Evolutionary conservation across 2,113 vertebrate genomes (phyloP), one percentile per base, ranked within the genome.

Genomic region (Oplegnathus fasciatus): DNA sequence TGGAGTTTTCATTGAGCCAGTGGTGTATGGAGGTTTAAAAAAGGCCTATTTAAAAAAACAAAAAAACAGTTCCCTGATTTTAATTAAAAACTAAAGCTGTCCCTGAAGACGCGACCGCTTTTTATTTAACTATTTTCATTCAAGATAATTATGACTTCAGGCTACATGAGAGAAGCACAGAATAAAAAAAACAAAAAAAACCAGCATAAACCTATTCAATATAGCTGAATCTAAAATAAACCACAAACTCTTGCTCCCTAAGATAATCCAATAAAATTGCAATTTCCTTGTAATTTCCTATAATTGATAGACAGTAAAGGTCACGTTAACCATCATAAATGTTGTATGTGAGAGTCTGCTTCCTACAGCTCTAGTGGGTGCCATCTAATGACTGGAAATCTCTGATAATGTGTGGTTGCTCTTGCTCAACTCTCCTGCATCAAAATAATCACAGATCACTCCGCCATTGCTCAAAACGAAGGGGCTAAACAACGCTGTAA

Each of bases 41-140:
- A 75, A 66, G 9, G 44, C 26, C 1, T 42, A 73, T 64, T 44
- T 74, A 44, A 75, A 61, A 15, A 18, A 10, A 48, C 48, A 50
- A 77, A 46, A 64, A 64, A 65, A 78, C 1, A 26, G 14, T n/a
- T 75, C 44, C 10, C 42, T 82, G 48, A 78, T 86, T 90, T 84
- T 89, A 91, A 90, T 90, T 90, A 83, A 89, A 91, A 90, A 66
- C 55, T 58, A 69, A 89, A 84, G 52, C 28, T 46, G 46, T 88
- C 86, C 80, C 89, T 50, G 26, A 67, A 79, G 85, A 87, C 34
- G 17, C 55, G 40, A 69, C 60, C 9, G 6, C 4, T 46, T 85
- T 85, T 55, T 67, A 89, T 86, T 84, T 74, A 87, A 78, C 52
- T 37, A 58, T 72, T 85, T 88, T 87, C 58, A 86, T 83, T 82